These are phyloP conservation scores for Guaruba guarouba DNA, from an alignment of 2,113 vertebrate species.

Conservation along the genomic window DNA sequence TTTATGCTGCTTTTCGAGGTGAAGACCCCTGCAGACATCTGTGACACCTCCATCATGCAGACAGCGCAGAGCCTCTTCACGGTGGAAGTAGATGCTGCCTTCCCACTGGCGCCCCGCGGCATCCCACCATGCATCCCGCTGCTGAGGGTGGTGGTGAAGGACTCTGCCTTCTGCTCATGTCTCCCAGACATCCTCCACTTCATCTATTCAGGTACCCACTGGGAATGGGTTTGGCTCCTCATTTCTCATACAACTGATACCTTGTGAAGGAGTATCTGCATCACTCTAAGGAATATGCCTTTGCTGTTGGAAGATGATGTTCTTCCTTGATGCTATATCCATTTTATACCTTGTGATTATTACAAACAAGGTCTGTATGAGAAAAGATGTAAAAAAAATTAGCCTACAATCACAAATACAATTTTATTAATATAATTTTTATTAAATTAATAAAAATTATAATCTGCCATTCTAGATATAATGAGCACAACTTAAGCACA, in stretches of 20 bases:
- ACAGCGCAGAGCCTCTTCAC: slow-evolving; percentile 78
- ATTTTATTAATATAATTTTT: background rate
- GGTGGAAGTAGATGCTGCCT: slow-evolving; percentile 54
- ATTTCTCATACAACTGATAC: background rate
- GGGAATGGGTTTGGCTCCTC: background rate
- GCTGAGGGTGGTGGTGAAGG: slow-evolving; percentile 88
- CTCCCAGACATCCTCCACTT: slow-evolving; percentile 91
- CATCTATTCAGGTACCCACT: slow-evolving; percentile 90
- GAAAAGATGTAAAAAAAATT: background rate
- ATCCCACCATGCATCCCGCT: slow-evolving; percentile 70
- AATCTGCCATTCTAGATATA: background rate
- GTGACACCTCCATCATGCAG: slow-evolving; percentile 72
- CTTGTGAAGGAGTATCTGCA: background rate
- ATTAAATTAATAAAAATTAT: background rate
- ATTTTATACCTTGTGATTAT: background rate
- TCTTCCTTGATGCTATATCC: accelerated
- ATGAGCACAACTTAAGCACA: background rate
- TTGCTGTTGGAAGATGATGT: background rate
- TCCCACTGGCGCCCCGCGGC: slow-evolving; percentile 3
- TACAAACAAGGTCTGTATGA: background rate
- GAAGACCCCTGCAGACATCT: slow-evolving; percentile 69
- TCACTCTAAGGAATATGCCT: accelerated
- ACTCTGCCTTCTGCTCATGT: slow-evolving; percentile 85
- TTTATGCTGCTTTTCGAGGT: slow-evolving; percentile 91
- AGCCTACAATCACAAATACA: background rate